Evolutionary conservation across 2,113 vertebrate genomes (phyloP).

Genomic region (Lipophrys pholis): DNA sequence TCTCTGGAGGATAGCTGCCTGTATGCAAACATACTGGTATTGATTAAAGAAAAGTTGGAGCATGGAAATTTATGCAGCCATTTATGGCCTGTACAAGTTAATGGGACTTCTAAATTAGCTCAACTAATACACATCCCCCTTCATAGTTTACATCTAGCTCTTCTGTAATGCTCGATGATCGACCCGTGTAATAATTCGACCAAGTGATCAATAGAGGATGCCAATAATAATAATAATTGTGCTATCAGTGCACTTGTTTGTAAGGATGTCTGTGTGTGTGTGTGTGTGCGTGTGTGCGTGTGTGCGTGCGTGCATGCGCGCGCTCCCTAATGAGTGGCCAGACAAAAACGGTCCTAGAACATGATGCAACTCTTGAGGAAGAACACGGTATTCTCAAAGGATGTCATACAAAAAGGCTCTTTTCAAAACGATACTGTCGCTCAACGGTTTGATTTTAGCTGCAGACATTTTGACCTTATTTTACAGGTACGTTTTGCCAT

Average conservation of each 20-base stretch:
- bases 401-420: conserved; percentile 7
- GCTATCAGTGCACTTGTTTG: background rate
- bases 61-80: conserved; percentile 19
- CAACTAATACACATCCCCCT: conserved; percentile 8
- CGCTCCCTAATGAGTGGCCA: conserved; percentile 4
- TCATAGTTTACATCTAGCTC: background rate
- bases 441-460: conserved; percentile 43
- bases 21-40: conserved; percentile 1
- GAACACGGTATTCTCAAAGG: conserved; percentile 64
- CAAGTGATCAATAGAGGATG: background rate
- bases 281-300: background rate
- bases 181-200: conserved; percentile 12
- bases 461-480: conserved; percentile 40
- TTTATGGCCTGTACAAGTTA: conserved; percentile 20
- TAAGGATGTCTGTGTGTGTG: conserved; percentile 3
- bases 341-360: conserved; percentile 39
- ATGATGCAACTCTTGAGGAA: conserved; percentile 47
- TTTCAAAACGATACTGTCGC: conserved; percentile 28
- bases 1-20: background rate
- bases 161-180: background rate
- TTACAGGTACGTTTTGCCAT: conserved; percentile 10
- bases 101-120: background rate
- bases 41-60: conserved; percentile 12
- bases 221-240: conserved; percentile 9
- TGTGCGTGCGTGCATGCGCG: too few species aligned